phyloP scores from a whole-genome alignment of 2,888 invertebrate species.

The Punctoribates punctum region DNA sequence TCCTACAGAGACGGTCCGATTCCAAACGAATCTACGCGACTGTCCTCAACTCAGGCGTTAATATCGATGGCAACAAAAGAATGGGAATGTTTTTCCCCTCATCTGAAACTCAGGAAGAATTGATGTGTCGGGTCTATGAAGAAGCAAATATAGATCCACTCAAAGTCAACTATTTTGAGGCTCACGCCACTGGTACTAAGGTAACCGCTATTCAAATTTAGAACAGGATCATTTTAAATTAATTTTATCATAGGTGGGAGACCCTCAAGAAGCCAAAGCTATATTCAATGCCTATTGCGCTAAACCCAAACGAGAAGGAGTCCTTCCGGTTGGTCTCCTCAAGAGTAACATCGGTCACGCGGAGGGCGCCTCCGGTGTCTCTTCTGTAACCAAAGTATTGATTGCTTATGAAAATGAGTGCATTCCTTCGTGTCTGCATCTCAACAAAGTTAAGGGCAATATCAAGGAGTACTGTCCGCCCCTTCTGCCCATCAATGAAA shows the following conservation, averaged over 20 bases:
- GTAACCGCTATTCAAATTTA: slow-evolving; percentile 77
- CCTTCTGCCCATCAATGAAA: slow-evolving; percentile 11
- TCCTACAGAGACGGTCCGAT: slow-evolving; percentile 67
- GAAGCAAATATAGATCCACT: slow-evolving; percentile 75
- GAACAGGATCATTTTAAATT: background rate
- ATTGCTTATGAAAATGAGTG: slow-evolving; percentile 55
- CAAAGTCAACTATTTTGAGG: slow-evolving; percentile 52
- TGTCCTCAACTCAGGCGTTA: background rate
- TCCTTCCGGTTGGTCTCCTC: slow-evolving; percentile 87
- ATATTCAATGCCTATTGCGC: slow-evolving; percentile 52
- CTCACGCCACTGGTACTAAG: slow-evolving; percentile 87
- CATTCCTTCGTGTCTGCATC: slow-evolving; percentile 51
- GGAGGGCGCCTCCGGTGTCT: slow-evolving; percentile 60
- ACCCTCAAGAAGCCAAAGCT: slow-evolving; percentile 58
- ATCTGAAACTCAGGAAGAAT: slow-evolving; percentile 64
- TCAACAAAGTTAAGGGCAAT: slow-evolving; percentile 58
- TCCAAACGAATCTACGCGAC: background rate
- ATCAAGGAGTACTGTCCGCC: slow-evolving; percentile 51
- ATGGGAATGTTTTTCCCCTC: slow-evolving; percentile 61
- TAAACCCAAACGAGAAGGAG: slow-evolving; percentile 65
- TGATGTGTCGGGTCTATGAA: slow-evolving; percentile 70
- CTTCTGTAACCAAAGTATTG: slow-evolving; percentile 52
- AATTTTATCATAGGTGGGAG: slow-evolving; percentile 51
- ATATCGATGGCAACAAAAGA: slow-evolving; percentile 76
- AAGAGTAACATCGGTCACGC: slow-evolving; percentile 99